Evolutionary conservation across 2,797 vertebrate species (phyloP).

Genomic region (Peromyscus nudipes): DNA sequence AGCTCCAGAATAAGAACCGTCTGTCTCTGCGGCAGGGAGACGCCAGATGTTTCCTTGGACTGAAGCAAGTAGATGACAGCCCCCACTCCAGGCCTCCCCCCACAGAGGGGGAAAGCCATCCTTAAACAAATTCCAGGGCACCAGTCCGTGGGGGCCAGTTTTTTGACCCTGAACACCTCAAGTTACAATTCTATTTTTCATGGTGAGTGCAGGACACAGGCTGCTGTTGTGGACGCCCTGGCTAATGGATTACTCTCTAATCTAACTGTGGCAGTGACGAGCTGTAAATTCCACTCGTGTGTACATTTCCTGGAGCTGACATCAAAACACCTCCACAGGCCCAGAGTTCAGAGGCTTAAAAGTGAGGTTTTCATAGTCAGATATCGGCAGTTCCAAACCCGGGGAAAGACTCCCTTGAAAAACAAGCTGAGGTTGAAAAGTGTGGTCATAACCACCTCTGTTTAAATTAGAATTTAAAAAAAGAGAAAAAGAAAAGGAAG

Average conservation of each 20-base stretch:
- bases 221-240: slow-evolving; percentile 28
- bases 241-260: slow-evolving; percentile 74
- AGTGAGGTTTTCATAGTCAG: slow-evolving; percentile 61
- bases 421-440: slow-evolving; percentile 14
- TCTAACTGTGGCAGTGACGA: slow-evolving; percentile 71
- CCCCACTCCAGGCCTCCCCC: neutral
- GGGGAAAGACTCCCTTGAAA: slow-evolving; percentile 40
- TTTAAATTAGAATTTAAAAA: slow-evolving; percentile 17
- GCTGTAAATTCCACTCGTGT: slow-evolving; percentile 68
- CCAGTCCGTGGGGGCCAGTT: neutral
- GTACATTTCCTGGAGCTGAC: slow-evolving; percentile 71
- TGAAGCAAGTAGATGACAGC: slow-evolving; percentile 53
- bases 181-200: slow-evolving; percentile 10
- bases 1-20: slow-evolving; percentile 82
- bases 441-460: neutral
- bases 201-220: neutral
- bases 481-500: neutral
- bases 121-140: slow-evolving; percentile 52
- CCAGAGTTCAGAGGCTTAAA: slow-evolving; percentile 58
- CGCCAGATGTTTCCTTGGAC: slow-evolving; percentile 87
- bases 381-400: neutral
- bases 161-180: slow-evolving; percentile 36
- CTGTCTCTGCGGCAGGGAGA: slow-evolving; percentile 75
- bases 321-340: slow-evolving; percentile 38
- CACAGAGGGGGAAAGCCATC: neutral